These are phyloP conservation scores for Agrypnus murinus DNA, from an alignment of 2,888 invertebrate species.

Conservation along the genomic window DNA sequence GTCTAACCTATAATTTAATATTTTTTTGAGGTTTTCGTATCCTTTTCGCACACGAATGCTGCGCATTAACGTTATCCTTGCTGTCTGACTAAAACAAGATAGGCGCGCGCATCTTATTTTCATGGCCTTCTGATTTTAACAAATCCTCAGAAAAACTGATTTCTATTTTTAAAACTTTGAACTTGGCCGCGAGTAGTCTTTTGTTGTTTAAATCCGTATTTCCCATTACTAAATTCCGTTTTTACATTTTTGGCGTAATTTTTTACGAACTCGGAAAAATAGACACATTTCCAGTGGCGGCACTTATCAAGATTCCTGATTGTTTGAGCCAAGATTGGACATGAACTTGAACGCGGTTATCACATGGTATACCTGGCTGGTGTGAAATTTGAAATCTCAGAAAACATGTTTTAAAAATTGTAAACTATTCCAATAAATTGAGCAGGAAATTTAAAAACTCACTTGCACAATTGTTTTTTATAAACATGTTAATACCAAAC, in stretches of 20 bases:
- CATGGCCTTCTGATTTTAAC: slow-evolving; percentile 54
- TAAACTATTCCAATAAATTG: no score
- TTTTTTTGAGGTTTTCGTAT: slow-evolving; percentile 35
- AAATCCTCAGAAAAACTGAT: slow-evolving; percentile 53
- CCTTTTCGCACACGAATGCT: slow-evolving; percentile 1
- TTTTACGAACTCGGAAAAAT: slow-evolving; percentile 7
- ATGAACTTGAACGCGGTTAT: no score
- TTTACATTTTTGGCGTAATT: slow-evolving; percentile 17
- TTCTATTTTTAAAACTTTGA: slow-evolving; percentile 59
- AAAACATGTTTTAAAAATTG: no score
- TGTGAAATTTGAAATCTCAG: no score
- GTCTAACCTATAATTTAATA: slow-evolving; percentile 60
- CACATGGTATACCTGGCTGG: no score
- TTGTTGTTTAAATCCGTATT: slow-evolving; percentile 40
- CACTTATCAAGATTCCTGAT: no score
- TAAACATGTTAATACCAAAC: no score
- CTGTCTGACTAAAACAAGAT: slow-evolving; percentile 45
- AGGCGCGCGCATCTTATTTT: slow-evolving; percentile 55
- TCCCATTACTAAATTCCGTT: slow-evolving; percentile 18
- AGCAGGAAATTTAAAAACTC: no score
- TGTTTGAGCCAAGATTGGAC: no score
- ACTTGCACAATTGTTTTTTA: no score
- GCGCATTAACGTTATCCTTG: slow-evolving; percentile 11
- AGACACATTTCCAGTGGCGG: neutral
- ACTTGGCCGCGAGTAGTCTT: slow-evolving; percentile 64